A percentile compares a stretch with the other conserved stretches of the same genome.
Evolutionary conservation across 2,797 vertebrate genomes (phyloP).

Genomic region (Lepus townsendii): DNA sequence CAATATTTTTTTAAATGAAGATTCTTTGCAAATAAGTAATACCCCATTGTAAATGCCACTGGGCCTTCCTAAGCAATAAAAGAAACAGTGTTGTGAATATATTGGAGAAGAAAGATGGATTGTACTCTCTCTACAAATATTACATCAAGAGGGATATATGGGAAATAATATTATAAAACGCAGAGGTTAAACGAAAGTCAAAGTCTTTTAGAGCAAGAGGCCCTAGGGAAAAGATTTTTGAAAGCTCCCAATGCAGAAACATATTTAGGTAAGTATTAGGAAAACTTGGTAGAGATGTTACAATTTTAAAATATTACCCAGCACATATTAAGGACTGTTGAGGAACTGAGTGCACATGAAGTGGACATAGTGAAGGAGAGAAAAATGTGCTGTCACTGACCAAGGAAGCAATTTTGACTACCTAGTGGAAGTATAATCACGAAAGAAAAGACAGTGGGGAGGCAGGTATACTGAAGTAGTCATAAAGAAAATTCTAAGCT

Average conservation of each 20-base stretch:
- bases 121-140: not conserved
- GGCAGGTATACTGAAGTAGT: not conserved
- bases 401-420: conserved; percentile 23
- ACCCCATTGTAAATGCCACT: not conserved
- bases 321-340: conserved; percentile 49
- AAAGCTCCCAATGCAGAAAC: not conserved
- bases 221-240: not conserved
- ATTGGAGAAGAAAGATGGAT: not conserved
- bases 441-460: not conserved
- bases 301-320: not conserved
- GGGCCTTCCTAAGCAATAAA: conserved; percentile 8
- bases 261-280: conserved; percentile 9
- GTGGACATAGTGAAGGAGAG: not conserved
- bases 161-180: not conserved
- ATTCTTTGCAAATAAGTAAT: conserved; percentile 5
- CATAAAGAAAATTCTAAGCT: conserved; percentile 23
- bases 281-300: not conserved
- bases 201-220: not conserved
- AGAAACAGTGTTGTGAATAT: not conserved
- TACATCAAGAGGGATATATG: not conserved
- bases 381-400: not conserved
- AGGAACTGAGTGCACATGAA: conserved; percentile 41
- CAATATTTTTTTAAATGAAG: not conserved
- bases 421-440: conserved; percentile 47
- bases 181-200: not conserved